Conservation (phyloP, 2,888 invertebrate genomes). For the Diarsia mendica region DNA sequence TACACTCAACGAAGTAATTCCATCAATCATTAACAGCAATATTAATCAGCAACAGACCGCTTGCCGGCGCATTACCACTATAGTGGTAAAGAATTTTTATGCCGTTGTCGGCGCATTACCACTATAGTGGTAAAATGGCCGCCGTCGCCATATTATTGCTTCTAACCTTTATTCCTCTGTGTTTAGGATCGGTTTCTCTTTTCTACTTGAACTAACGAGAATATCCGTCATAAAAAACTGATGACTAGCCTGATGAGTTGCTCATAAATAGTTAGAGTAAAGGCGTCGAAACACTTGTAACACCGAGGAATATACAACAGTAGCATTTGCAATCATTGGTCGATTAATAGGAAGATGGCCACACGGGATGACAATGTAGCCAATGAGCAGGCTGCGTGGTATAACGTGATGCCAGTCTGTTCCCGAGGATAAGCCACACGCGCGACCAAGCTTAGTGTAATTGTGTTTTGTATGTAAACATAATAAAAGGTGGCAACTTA, state of each 20-base stretch:
- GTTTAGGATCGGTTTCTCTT: no score
- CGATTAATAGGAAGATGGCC: neutral
- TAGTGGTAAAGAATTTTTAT: no score
- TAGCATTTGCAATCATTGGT: neutral
- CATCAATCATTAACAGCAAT: conserved; percentile 33
- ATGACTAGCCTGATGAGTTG: conserved; percentile 42
- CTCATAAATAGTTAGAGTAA: conserved; percentile 52
- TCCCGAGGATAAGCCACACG: conserved; percentile 23
- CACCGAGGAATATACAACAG: neutral
- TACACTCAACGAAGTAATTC: conserved; percentile 26
- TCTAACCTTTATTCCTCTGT: no score
- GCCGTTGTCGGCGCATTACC: no score
- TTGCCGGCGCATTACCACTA: no score
- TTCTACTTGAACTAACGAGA: no score
- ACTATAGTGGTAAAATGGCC: no score
- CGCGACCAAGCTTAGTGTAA: conserved; percentile 47
- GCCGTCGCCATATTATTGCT: no score
- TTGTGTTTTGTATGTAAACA: conserved; percentile 50
- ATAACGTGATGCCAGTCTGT: conserved; percentile 35
- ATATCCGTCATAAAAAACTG: no score
- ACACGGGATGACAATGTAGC: conserved; percentile 11
- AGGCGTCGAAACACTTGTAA: conserved; percentile 20
- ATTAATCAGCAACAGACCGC: conserved; percentile 53
- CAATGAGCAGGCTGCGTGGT: conserved; percentile 4
- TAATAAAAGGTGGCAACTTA: conserved; percentile 57